These are phyloP conservation scores for Rugalucina vietnamica DNA, from an alignment of 2,888 invertebrate genomes.

Conservation along the genomic window DNA sequence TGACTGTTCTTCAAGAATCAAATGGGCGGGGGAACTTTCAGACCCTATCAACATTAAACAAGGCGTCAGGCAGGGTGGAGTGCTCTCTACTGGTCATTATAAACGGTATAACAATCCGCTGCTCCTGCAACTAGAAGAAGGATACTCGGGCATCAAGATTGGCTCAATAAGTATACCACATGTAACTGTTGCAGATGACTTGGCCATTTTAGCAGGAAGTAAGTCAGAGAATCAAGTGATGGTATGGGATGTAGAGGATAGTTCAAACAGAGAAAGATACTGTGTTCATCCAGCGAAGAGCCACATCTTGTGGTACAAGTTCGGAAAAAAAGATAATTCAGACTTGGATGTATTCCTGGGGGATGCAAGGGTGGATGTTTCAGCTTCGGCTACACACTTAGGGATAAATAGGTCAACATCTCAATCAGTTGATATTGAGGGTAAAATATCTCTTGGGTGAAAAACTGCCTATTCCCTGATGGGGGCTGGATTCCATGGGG, in stretches of 20 bases:
- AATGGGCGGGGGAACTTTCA: background rate
- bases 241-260: no score
- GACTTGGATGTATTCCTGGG: background rate
- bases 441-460: background rate
- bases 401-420: background rate
- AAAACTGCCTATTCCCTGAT: conserved; percentile 3
- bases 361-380: background rate
- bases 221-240: background rate
- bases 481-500: background rate
- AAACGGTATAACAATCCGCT: background rate
- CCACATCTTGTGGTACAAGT: background rate
- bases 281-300: conserved; percentile 6
- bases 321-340: background rate
- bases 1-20: background rate
- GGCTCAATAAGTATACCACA: background rate
- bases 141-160: background rate
- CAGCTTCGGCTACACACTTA: background rate
- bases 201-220: background rate
- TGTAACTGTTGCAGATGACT: background rate
- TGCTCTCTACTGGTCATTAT: background rate
- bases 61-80: background rate
- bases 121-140: background rate
- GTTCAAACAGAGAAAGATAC: background rate
- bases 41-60: background rate
- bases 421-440: background rate